Base-by-base conservation (phyloP, 2,113 vertebrate genomes). In the Perca fluviatilis region DNA sequence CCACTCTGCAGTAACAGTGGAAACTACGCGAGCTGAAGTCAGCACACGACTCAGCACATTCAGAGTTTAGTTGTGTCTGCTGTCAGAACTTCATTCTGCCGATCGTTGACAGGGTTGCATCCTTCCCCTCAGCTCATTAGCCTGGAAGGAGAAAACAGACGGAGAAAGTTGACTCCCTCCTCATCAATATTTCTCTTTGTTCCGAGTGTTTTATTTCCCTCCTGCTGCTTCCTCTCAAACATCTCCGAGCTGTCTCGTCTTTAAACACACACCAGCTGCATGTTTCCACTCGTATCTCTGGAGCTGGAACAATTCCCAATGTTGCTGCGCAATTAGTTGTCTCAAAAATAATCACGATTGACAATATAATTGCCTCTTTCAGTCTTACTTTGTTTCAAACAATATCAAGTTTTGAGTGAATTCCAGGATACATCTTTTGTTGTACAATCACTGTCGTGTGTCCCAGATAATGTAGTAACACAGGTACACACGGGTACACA, bases 131-230 rank as follows among this genome's bases (percentile, higher is more conserved):
- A 46, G 75, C 49, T 68, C 46, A 27, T 74, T 64, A 78, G 58
- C 68, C 68, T 58, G 54, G 25, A 25, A 74, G 65, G 30, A 82
- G 53, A 47, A 16, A 15, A 58, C 2, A 65, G 14, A 63, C 11
- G 51, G 57, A 68, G 57, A 66, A 25, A 67, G 61, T 46, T 56
- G 0, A 16, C 53, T 67, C 47, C 25, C 23, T 73, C 36, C 85
- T 85, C 80, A 77, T 83, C 49, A 80, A 83, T 86, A 83, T 80
- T 83, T 86, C 72, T 83, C 72, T 86, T 73, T 88, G 73, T 79
- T 23, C 8, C 66, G 10, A 65, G 27, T 51, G 7, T 47, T 30
- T 64, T 62, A 27, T 47, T 36, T 50, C 56, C 43, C n/a, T 30
- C 6, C 8, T n/a, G 58, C 57, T 61, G 40, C 13, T 30, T 47